phyloP scores from a whole-genome alignment of 2,113 vertebrate genomes.

The Theropithecus gelada region DNA sequence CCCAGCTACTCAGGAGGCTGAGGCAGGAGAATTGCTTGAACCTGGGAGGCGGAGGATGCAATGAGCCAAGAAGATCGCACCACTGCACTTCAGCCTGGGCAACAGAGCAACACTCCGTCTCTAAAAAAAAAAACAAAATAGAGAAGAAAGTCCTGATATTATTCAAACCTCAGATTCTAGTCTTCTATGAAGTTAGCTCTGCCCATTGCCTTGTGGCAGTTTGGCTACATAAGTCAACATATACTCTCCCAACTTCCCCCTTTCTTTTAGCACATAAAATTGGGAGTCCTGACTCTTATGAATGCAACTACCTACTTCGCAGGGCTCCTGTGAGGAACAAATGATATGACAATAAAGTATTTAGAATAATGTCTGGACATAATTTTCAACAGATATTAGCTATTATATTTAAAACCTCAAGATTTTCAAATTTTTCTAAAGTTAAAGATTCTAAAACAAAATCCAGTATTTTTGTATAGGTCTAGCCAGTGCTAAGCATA shows the following conservation, averaged over 20 bases:
- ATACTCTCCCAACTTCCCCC: too few relatives aligned
- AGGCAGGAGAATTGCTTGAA: too few relatives aligned
- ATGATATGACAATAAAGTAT: background rate
- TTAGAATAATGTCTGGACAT: background rate
- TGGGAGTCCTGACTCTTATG: background rate
- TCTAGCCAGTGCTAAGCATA: background rate
- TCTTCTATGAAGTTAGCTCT: background rate
- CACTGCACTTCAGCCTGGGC: too few relatives aligned
- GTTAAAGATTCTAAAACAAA: conserved; percentile 45
- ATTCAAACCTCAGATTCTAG: background rate
- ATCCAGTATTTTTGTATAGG: background rate
- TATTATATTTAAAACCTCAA: conserved; percentile 36
- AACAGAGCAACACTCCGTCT: too few relatives aligned
- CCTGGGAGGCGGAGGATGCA: too few relatives aligned
- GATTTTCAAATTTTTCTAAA: conserved; percentile 29
- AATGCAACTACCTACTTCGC: background rate
- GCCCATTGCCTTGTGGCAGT: background rate
- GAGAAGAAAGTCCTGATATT: background rate
- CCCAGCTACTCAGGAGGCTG: too few relatives aligned
- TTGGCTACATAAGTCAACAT: background rate
- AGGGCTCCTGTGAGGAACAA: background rate
- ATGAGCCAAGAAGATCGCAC: too few relatives aligned
- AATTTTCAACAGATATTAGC: conserved; percentile 40
- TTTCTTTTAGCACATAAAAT: background rate
- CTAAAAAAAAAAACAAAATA: background rate